Percentiles rank a stretch among this genome's conserved stretches.
Evolutionary conservation across 2,888 invertebrate genomes (phyloP).

Genomic region (Ornithoptera alexandrae): DNA sequence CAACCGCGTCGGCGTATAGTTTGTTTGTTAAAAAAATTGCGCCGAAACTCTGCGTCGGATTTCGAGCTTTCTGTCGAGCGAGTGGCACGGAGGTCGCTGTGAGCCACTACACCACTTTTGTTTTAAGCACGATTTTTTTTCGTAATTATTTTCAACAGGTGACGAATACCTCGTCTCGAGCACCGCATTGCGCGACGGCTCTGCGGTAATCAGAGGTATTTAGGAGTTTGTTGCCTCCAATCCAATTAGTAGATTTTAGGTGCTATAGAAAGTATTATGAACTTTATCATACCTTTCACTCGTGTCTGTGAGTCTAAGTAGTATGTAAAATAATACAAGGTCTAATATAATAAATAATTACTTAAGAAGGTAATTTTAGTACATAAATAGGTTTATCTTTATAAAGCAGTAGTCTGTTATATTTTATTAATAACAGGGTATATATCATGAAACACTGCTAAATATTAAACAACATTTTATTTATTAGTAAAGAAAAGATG

Average conservation of each 20-base stretch:
- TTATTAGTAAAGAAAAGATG: no score
- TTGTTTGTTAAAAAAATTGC: conserved; percentile 22
- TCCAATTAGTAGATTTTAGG: conserved; percentile 30
- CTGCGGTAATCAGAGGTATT: conserved; percentile 32
- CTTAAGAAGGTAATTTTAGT: not conserved
- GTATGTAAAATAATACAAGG: no score
- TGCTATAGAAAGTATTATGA: conserved; percentile 12
- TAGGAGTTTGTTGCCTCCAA: conserved; percentile 31
- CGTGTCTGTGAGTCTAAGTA: not conserved
- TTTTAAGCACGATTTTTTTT: conserved; percentile 76
- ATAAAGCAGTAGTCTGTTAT: no score
- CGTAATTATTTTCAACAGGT: conserved; percentile 80
- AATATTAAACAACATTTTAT: no score
- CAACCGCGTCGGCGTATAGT: conserved; percentile 25
- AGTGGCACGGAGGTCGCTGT: conserved; percentile 66
- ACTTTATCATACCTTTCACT: not conserved
- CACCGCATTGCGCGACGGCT: conserved; percentile 65
- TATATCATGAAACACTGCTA: no score
- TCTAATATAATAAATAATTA: not conserved
- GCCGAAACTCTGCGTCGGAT: conserved; percentile 37
- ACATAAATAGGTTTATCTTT: no score
- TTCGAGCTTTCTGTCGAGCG: conserved; percentile 54
- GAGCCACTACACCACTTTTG: conserved; percentile 68
- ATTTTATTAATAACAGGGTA: no score
- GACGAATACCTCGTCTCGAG: conserved; percentile 77